Percentiles rank a stretch among this genome's conserved stretches.
phyloP scores from a whole-genome alignment of 2,888 invertebrate genomes.

The Tuta absoluta region DNA sequence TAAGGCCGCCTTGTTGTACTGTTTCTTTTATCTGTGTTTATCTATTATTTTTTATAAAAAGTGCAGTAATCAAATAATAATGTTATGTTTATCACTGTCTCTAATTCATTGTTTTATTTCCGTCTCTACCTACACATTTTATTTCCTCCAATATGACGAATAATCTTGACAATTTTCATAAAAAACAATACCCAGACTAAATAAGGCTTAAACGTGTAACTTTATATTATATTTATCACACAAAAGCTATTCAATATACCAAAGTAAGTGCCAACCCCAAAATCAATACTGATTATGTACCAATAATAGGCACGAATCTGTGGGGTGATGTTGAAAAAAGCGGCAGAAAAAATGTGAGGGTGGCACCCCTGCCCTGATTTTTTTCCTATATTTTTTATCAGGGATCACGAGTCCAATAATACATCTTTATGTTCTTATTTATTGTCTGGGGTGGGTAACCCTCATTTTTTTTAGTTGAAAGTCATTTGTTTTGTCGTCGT shows the following conservation, averaged over 20 bases:
- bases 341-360: slow-evolving; percentile 35
- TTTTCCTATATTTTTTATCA: slow-evolving; percentile 23
- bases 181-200: not conserved
- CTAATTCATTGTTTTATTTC: too few relatives aligned
- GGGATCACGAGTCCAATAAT: slow-evolving; percentile 26
- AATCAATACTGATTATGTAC: slow-evolving; percentile 36
- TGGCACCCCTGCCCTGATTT: slow-evolving; percentile 35
- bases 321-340: slow-evolving; percentile 32
- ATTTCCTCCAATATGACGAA: too few relatives aligned
- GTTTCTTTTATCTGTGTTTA: too few relatives aligned
- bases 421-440: slow-evolving; percentile 37
- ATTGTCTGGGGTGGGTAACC: slow-evolving; percentile 32
- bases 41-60: too few relatives aligned
- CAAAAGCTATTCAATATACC: slow-evolving; percentile 4
- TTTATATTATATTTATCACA: not conserved
- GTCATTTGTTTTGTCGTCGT: slow-evolving; percentile 28
- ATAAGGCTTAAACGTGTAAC: not conserved
- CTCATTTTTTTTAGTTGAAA: slow-evolving; percentile 32
- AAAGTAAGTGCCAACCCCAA: slow-evolving; percentile 27
- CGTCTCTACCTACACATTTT: too few relatives aligned
- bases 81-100: too few relatives aligned
- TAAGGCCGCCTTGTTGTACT: too few relatives aligned
- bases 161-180: too few relatives aligned
- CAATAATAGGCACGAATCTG: slow-evolving; percentile 35
- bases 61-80: too few relatives aligned